Conservation (phyloP, 2,113 vertebrate genomes). For the Acinonyx jubatus region DNA sequence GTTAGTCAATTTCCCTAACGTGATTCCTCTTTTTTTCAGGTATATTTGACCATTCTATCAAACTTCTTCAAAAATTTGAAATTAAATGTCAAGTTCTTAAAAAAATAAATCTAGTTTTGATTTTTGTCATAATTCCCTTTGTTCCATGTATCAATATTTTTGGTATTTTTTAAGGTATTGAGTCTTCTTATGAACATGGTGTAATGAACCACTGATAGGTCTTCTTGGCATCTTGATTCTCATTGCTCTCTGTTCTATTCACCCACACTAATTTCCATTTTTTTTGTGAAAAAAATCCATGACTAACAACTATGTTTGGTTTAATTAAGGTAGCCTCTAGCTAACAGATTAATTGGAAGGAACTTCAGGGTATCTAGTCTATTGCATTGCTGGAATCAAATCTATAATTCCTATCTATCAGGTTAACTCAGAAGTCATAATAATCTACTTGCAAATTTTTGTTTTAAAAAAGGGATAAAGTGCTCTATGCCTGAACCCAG, state of each 20-base stretch:
- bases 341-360: background rate
- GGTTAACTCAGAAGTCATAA: background rate
- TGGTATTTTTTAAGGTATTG: background rate
- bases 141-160: background rate
- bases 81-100: background rate
- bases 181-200: background rate
- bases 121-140: background rate
- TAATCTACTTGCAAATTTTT: background rate
- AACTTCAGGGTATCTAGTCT: background rate
- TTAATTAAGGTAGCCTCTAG: background rate
- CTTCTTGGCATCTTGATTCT: background rate
- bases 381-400: background rate
- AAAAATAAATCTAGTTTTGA: background rate
- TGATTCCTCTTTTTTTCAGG: background rate
- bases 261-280: background rate
- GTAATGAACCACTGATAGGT: background rate
- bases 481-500: background rate
- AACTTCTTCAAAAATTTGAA: constrained; percentile 25
- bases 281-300: background rate
- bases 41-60: background rate
- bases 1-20: background rate
- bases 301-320: background rate
- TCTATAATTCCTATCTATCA: background rate
- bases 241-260: background rate
- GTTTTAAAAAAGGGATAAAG: background rate